Percentiles rank a stretch among this genome's conserved stretches.
phyloP scores from a whole-genome alignment of 2,888 invertebrate species.

The Drosophila nr. perissopoda region DNA sequence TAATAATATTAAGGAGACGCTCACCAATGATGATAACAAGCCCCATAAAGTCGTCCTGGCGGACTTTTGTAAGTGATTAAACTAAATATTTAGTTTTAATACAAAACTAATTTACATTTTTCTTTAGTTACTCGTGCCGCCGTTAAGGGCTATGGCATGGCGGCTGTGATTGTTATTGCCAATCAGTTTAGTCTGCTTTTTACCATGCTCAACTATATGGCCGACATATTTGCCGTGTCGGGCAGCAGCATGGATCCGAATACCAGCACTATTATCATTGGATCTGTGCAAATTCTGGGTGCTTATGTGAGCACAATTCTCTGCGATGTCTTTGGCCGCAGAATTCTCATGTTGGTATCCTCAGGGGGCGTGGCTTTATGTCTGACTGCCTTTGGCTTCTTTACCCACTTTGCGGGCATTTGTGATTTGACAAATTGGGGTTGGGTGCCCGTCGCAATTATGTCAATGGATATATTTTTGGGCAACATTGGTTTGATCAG shows the following conservation, averaged over 20 bases:
- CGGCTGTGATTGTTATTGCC: slow-evolving; percentile 67
- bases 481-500: slow-evolving; percentile 82
- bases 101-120: slow-evolving; percentile 8
- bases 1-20: slow-evolving; percentile 55
- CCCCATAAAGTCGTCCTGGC: slow-evolving; percentile 31
- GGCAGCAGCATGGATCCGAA: slow-evolving; percentile 80
- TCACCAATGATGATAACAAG: slow-evolving; percentile 54
- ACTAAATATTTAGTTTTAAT: neutral
- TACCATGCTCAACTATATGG: slow-evolving; percentile 82
- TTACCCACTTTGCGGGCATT: slow-evolving; percentile 59
- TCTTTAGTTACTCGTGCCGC: slow-evolving; percentile 71
- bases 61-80: slow-evolving; percentile 72
- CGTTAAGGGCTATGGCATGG: slow-evolving; percentile 68
- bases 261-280: slow-evolving; percentile 81
- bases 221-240: slow-evolving; percentile 80
- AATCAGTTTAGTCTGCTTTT: slow-evolving; percentile 82
- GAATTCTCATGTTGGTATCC: slow-evolving; percentile 78
- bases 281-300: slow-evolving; percentile 80
- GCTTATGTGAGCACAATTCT: slow-evolving; percentile 74
- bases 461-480: slow-evolving; percentile 80
- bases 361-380: slow-evolving; percentile 74
- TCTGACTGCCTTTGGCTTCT: slow-evolving; percentile 71
- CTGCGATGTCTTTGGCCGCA: slow-evolving; percentile 81
- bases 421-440: slow-evolving; percentile 62
- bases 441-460: slow-evolving; percentile 80